Base-by-base conservation (phyloP, 1,140 invertebrate genomes). In the Papilio dardanus region DNA sequence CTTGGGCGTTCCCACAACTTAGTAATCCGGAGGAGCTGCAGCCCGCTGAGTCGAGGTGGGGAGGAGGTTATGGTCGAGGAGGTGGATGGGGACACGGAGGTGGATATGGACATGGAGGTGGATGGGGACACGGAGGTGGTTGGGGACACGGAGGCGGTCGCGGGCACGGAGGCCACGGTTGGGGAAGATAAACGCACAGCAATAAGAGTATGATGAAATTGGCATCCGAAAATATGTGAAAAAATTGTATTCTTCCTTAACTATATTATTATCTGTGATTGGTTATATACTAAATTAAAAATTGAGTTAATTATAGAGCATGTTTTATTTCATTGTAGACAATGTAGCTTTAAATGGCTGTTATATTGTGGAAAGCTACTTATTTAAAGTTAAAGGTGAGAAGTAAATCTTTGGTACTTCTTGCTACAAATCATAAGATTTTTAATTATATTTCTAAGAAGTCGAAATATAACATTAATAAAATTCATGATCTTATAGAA, bases 1-100 rank as follows among this genome's bases (percentile, higher is more conserved):
- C 77, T 3, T 46, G 50, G 54, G 79, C 82, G 12, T 8, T 81
- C 12, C 84, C 84, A 24, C 21, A 6, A 28, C 68, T 30, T 28
- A 30, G 16, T 42, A 19, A 24, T 14, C 40, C 31, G 24, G 75
- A 77, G 12, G 73, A 24, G n/a, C 35, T 80, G 14, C 69, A 80
- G 33, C n/a, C 79, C 2, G 50, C 75, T 6, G 79, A 80, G 31
- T 69, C 76, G 7, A 37, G 62, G 6, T 76, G 78, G 71, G 46
- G 75, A 65, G 68, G 80, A 69, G 30, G 46, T 1, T 31, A 78
- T 62, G 35, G 62, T 3, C 37, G 75, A 24, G 16, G 73, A 19
- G 33, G 66, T 19, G 37, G 33, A 28, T 54, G 37, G 10, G 66
- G 74, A 24, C n/a, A 37, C 28, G 24, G 71, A 31, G 21, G 71